Conservation (phyloP, 2,113 vertebrate species). For the Epinephelus moara region DNA sequence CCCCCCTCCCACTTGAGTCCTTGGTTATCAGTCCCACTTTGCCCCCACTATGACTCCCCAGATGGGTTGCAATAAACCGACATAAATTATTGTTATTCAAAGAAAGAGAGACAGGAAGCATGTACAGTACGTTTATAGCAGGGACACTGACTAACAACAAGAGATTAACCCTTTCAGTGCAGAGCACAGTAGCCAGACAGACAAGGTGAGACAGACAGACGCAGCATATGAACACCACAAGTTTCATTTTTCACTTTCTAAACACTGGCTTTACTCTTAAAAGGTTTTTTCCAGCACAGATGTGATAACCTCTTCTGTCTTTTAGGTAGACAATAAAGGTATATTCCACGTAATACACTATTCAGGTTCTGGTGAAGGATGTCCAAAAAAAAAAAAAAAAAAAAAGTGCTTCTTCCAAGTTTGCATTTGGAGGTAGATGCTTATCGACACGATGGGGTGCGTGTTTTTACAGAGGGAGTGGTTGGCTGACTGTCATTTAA, state of each 20-base stretch:
- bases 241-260: conserved; percentile 80
- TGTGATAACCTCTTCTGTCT: not conserved
- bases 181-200: conserved; percentile 39
- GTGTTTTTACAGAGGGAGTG: conserved; percentile 71
- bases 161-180: conserved; percentile 72
- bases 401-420: conserved; percentile 1
- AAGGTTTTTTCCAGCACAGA: not conserved
- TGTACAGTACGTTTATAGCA: not conserved
- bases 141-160: conserved; percentile 53
- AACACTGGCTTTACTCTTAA: conserved; percentile 20
- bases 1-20: no score
- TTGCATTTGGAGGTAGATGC: conserved; percentile 58
- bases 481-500: conserved; percentile 60
- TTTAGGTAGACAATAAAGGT: not conserved
- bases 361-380: not conserved
- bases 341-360: no score
- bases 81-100: no score
- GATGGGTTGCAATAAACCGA: no score
- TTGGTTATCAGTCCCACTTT: no score
- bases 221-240: conserved; percentile 18
- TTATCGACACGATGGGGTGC: conserved; percentile 57
- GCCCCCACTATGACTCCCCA: no score
- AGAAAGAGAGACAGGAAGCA: no score
- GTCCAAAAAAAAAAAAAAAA: not conserved
- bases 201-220: conserved; percentile 30